Base-by-base conservation (phyloP, 2,113 vertebrate species). In the Hyla sarda region DNA sequence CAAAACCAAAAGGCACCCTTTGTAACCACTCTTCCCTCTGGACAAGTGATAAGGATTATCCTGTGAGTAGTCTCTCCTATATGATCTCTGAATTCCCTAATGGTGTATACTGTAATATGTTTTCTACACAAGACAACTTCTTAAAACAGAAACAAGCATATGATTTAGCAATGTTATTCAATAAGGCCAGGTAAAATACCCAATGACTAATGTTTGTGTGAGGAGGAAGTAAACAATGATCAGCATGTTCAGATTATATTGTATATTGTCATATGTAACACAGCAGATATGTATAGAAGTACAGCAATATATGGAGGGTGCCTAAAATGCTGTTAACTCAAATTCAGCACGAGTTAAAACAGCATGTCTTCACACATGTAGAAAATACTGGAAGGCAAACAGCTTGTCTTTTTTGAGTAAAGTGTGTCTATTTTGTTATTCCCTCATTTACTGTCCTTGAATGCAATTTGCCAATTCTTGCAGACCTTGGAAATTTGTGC, bases 401-500 rank as follows among this genome's bases (percentile, higher is more conserved):
- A 54, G 48, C 65, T 52, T 82, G 60, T 48, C 13, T n/a, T 54
- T 54, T 52, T 34, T 48, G 14, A 34, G 30, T 52, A 16, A 72
- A 82, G 28, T 72, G 32, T 82, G 32, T 50, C 65, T 82, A 14
- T 82, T 82, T 71, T 21, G 37, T 72, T 71, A 65, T 82, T 30
- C 30, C 45, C 65, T 72, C 62, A 82, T 82, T 82, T 82, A 34
- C 41, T 71, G 65, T 72, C 81, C 65, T 72, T 82, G 48, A 82
- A 82, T 82, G 81, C 12, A 71, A 52, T 82, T 71, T 82, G 65
- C 65, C 78, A 81, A 65, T 81, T 65, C 32, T 47, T 54, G 65
- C 65, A 82, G 81, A 82, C 81, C 81, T 82, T 82, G 67, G 62
- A 82, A 82, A 72, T 82, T 82, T 82, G 81, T 82, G 65, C 65